Percentiles rank a stretch among this genome's conserved stretches.
Conservation (phyloP, 2,113 vertebrate species). For the Spea bombifrons region DNA sequence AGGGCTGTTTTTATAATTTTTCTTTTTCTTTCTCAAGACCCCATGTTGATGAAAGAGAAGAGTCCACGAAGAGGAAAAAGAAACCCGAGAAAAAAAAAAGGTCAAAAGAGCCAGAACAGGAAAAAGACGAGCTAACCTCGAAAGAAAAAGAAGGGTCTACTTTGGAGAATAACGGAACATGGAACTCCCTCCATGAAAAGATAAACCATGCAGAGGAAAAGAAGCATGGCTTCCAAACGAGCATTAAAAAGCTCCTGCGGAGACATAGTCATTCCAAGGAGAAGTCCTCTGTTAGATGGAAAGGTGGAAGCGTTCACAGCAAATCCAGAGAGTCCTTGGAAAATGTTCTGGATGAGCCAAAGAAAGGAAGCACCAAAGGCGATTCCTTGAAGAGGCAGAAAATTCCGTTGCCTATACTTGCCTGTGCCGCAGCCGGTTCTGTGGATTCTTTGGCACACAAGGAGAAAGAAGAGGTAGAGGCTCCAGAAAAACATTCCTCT, state of each 20-base stretch:
- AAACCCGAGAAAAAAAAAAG: not conserved
- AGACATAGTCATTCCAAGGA: slow-evolving; percentile 20
- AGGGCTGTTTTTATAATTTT: not conserved
- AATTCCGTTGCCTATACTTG: slow-evolving; percentile 8
- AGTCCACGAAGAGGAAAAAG: not conserved
- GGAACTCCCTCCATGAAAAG: slow-evolving; percentile 46
- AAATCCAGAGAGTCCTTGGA: slow-evolving; percentile 28
- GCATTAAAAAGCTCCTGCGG: slow-evolving; percentile 45
- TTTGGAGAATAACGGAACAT: slow-evolving; percentile 1
- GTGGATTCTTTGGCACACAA: not conserved
- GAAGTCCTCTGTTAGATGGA: not conserved
- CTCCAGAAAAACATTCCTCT: not conserved
- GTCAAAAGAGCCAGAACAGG: not conserved
- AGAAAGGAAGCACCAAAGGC: not conserved
- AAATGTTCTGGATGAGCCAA: not conserved
- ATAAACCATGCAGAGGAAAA: slow-evolving; percentile 46
- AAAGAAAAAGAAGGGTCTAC: not conserved
- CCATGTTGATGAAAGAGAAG: not conserved
- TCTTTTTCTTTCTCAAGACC: not conserved
- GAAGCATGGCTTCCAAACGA: slow-evolving; percentile 49
- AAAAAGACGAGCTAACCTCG: slow-evolving; percentile 12
- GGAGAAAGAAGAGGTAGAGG: not conserved
- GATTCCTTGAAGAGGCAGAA: slow-evolving; percentile 31
- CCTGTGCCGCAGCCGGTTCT: slow-evolving; percentile 4
- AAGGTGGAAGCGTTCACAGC: slow-evolving; percentile 6